phyloP scores from a whole-genome alignment of 2,797 vertebrate genomes.

The Sebastes cheni region DNA sequence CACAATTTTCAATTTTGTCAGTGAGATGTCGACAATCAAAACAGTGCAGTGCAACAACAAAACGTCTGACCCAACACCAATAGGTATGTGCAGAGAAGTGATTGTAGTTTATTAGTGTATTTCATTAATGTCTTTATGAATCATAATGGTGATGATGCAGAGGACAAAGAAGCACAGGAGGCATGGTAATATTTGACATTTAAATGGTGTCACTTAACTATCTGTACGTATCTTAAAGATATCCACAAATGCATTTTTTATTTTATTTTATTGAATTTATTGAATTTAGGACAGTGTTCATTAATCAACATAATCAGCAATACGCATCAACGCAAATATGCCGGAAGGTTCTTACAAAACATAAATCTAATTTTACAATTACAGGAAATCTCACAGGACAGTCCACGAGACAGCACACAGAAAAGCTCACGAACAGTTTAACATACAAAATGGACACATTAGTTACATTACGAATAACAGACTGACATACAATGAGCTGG shows the following conservation, averaged over 20 bases:
- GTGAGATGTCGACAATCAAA: fast-evolving
- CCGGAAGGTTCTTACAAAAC: too few species aligned
- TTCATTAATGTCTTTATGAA: background rate
- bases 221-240: background rate
- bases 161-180: background rate
- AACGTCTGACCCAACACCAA: fast-evolving
- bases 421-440: too few species aligned
- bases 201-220: background rate
- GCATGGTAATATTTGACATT: background rate
- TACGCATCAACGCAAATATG: too few species aligned
- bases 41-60: background rate
- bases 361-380: fast-evolving
- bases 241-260: background rate
- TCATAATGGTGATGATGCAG: background rate
- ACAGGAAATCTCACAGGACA: too few species aligned
- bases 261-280: too few species aligned
- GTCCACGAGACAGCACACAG: too few species aligned
- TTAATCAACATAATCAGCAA: too few species aligned
- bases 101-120: background rate
- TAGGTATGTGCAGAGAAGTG: background rate
- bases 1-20: background rate
- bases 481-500: too few species aligned
- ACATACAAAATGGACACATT: too few species aligned
- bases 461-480: too few species aligned
- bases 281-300: too few species aligned